Percentiles rank a stretch among this genome's conserved stretches.
Conservation (phyloP, 2,113 vertebrate genomes). For the Hystrix brachyura region DNA sequence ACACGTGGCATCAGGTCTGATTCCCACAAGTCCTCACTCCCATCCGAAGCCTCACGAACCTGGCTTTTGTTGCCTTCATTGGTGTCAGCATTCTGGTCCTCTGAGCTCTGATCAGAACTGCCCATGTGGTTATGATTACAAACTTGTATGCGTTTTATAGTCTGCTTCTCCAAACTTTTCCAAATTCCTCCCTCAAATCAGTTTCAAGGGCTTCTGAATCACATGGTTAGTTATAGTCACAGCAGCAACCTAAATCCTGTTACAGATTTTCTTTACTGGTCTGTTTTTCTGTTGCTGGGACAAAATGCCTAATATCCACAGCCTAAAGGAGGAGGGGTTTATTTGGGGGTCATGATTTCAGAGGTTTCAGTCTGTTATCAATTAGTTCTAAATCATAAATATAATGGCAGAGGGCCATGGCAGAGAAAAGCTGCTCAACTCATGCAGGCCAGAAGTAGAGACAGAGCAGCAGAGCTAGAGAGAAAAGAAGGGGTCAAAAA, state of each 20-base stretch:
- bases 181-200: not conserved
- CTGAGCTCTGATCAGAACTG: not conserved
- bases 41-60: not conserved
- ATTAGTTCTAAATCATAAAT: not conserved
- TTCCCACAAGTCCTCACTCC: not conserved
- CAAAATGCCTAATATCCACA: not conserved
- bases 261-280: not conserved
- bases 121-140: not conserved
- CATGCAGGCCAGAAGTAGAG: not conserved
- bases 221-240: not conserved
- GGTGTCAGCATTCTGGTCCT: not conserved
- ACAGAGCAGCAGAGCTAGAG: not conserved
- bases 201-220: not conserved
- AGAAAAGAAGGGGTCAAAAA: not conserved
- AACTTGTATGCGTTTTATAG: not conserved
- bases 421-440: not conserved
- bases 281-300: not conserved
- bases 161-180: not conserved
- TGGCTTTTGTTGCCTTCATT: not conserved
- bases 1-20: not conserved
- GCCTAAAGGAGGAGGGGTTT: not conserved
- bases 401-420: not conserved
- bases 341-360: not conserved
- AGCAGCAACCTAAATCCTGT: not conserved
- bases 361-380: not conserved